Evolutionary conservation across 35 echinoderm and acorn worm species (phyloP), one percentile per base, ranked within the genome.

Genomic region (Stichopus chloronotus): DNA sequence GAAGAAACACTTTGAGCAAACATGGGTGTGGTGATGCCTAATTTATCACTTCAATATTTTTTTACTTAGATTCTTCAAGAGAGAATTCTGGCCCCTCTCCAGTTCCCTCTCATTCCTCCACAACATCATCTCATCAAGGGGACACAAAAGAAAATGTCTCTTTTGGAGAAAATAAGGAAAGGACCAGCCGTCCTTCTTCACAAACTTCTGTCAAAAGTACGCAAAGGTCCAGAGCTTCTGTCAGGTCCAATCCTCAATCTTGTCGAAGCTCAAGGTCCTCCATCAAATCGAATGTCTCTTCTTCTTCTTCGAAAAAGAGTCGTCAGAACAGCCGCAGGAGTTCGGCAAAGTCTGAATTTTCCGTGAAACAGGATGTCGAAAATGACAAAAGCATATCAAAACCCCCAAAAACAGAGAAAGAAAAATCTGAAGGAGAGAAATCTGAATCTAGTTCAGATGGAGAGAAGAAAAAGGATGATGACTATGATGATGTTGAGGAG

Each of bases 331-430:
- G 54, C 23, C 74, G 65, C 6, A 3, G 30, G 77, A 22, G 54
- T 23, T 91, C 68, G 25, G 30, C 88, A 91, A 72, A 91, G 23
- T 91, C 88, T 14, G 55, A 58, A 58, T 21, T 55, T 43, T 77
- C 74, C 17, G 52, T 56, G 43, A 21, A 54, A 91, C 25, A 72
- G 55, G 77, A 77, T 77, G 52, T n/a, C 69, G 22, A 58, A 76
- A 22, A 54, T 30, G 59, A 25, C 21, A 9, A 71, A 19, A 72
- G 3, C 25, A 78, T 43, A 76, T 72, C 24, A 16, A 74, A 74
- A 74, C 7, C 17, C 19, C 7, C 19, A 14, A 14, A 74, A 74
- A 74, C 7, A 74, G 13, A n/a, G 22, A 74, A 6, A 5, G 17
- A 72, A 72, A 72, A 72, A 24, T 74, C 69, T 74, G 19, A 65